Evolutionary conservation across 2,797 vertebrate genomes (phyloP).

Genomic region (Clarias pachynema): DNA sequence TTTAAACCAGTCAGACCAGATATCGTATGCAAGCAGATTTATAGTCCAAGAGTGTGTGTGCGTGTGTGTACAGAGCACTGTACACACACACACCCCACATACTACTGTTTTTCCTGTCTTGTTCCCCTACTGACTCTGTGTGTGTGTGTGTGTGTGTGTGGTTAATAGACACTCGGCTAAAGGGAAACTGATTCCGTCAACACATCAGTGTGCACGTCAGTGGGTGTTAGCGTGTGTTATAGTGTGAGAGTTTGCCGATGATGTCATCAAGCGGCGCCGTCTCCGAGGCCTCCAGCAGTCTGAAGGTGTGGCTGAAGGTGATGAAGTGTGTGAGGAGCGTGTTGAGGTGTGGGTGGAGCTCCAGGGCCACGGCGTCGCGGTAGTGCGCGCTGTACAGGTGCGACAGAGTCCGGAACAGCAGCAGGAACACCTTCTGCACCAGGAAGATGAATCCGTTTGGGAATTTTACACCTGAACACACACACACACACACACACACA

Average conservation of each 20-base stretch:
- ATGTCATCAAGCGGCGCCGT: constrained; percentile 76
- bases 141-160: not conserved
- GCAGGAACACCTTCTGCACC: constrained; percentile 80
- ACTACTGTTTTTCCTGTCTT: not conserved
- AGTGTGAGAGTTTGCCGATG: constrained; percentile 65
- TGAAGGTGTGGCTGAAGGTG: constrained; percentile 76
- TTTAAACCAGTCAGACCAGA: constrained; percentile 47
- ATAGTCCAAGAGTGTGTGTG: not conserved
- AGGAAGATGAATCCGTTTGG: constrained; percentile 77
- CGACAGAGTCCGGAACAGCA: constrained; percentile 80
- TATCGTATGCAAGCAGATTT: constrained; percentile 21
- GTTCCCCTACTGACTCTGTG: not conserved
- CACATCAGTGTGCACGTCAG: not conserved
- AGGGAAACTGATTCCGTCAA: not conserved
- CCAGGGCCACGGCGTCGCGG: constrained; percentile 72
- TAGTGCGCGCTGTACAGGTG: constrained; percentile 85
- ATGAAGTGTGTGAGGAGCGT: constrained; percentile 80
- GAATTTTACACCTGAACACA: constrained; percentile 71
- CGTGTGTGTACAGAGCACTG: constrained; percentile 19
- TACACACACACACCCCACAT: not conserved
- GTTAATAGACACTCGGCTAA: not conserved
- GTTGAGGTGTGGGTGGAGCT: constrained; percentile 82
- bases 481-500: not conserved
- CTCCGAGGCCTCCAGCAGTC: constrained; percentile 77
- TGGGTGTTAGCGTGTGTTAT: constrained; percentile 57